Conservation (phyloP, 2,113 vertebrate species). For the Cavia aperea region DNA sequence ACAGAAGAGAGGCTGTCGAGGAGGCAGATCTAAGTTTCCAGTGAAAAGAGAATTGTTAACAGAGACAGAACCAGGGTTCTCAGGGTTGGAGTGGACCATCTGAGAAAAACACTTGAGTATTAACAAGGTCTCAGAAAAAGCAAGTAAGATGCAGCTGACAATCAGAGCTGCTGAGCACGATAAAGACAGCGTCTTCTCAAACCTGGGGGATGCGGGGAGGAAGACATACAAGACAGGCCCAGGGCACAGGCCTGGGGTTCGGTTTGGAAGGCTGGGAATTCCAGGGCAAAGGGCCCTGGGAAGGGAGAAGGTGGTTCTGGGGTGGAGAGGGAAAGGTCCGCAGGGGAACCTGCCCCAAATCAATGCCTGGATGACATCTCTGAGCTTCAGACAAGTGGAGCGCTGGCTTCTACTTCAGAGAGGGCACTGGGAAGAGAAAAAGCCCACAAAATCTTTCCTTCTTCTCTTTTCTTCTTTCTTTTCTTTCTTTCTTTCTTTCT, state of each 20-base stretch:
- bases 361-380: accelerated
- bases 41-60: neutral
- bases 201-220: accelerated
- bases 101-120: accelerated
- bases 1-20: accelerated
- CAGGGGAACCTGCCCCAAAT: accelerated
- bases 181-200: neutral
- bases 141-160: accelerated
- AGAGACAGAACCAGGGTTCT: accelerated
- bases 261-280: accelerated
- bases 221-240: neutral
- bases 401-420: neutral
- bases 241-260: neutral
- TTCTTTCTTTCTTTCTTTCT: accelerated
- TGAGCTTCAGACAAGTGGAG: neutral
- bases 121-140: too few species aligned
- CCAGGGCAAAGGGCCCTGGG: accelerated
- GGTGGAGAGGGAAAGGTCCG: neutral
- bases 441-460: accelerated
- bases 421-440: too few species aligned
- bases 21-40: accelerated
- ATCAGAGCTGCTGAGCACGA: neutral
- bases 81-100: accelerated
- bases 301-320: too few species aligned
- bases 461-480: neutral